phyloP scores from a whole-genome alignment of 2,113 vertebrate genomes.

The Merops nubicus region DNA sequence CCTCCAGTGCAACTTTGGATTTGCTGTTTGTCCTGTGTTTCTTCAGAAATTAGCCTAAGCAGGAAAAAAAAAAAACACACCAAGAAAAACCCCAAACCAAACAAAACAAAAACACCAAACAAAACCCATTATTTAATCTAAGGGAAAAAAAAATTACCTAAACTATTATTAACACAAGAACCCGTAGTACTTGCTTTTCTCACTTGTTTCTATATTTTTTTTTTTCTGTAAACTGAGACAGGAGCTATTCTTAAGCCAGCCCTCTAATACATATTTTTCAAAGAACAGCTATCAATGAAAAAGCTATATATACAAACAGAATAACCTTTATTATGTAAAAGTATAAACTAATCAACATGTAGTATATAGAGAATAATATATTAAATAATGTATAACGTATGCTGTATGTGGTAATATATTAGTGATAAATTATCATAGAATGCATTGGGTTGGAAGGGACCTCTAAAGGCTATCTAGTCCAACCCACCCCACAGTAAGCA shows the following conservation, averaged over 20 bases:
- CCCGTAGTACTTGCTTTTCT: background rate
- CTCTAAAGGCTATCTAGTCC: too few relatives aligned
- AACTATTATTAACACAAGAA: background rate
- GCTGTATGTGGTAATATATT: background rate
- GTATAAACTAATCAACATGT: background rate
- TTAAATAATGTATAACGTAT: background rate
- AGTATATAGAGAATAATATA: background rate
- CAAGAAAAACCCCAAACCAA: too few relatives aligned
- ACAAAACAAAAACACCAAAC: too few relatives aligned
- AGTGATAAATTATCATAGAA: too few relatives aligned
- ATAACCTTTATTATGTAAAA: background rate
- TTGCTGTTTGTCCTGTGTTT: background rate
- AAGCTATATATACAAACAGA: background rate
- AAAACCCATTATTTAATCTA: background rate
- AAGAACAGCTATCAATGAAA: background rate
- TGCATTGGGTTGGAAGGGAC: too few relatives aligned
- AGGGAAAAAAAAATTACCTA: too few relatives aligned
- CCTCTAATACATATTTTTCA: background rate
- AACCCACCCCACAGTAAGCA: too few relatives aligned
- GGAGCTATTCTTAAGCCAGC: background rate
- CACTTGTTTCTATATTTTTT: background rate
- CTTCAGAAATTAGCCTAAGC: background rate
- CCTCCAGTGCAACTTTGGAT: background rate
- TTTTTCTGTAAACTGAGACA: background rate
- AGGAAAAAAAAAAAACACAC: too few relatives aligned